A percentile compares a stretch with the other conserved stretches of the same genome.
phyloP scores from a whole-genome alignment of 2,888 invertebrate species.

The Flabesymbios commensalis region DNA sequence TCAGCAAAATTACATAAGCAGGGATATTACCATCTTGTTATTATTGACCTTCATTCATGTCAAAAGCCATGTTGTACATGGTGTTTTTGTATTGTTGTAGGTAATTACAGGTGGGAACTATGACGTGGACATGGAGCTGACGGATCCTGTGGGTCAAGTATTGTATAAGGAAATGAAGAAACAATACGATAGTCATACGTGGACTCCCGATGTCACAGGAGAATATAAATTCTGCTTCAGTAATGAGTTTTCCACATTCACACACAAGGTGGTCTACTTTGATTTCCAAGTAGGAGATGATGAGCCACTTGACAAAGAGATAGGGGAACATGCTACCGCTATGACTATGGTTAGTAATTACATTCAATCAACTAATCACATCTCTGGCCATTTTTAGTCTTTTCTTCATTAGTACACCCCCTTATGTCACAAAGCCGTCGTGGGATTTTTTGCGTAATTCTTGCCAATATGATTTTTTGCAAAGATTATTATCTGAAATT shows the following conservation, averaged over 20 bases:
- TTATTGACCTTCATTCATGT: too few relatives aligned
- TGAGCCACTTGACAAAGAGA: constrained; percentile 68
- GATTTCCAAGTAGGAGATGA: constrained; percentile 92
- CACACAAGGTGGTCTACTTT: constrained; percentile 97
- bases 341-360: constrained; percentile 71
- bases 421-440: too few relatives aligned
- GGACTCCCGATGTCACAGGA: constrained; percentile 53
- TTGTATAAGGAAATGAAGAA: constrained; percentile 90
- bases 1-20: too few relatives aligned
- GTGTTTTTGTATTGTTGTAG: constrained; percentile 65
- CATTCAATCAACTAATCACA: too few relatives aligned
- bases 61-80: too few relatives aligned
- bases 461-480: too few relatives aligned
- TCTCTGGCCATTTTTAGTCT: too few relatives aligned
- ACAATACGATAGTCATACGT: constrained; percentile 90
- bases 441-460: too few relatives aligned
- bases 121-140: constrained; percentile 92
- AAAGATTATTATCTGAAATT: too few relatives aligned
- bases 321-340: constrained; percentile 68
- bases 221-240: constrained; percentile 75
- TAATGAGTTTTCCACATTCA: constrained; percentile 98
- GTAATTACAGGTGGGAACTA: constrained; percentile 98
- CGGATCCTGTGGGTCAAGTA: constrained; percentile 83
- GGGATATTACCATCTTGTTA: too few relatives aligned
- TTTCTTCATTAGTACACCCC: too few relatives aligned